Evolutionary conservation across 2,797 vertebrate genomes (phyloP), one percentile per base, ranked within the genome.

Genomic region (Neomorphus geoffroyi): DNA sequence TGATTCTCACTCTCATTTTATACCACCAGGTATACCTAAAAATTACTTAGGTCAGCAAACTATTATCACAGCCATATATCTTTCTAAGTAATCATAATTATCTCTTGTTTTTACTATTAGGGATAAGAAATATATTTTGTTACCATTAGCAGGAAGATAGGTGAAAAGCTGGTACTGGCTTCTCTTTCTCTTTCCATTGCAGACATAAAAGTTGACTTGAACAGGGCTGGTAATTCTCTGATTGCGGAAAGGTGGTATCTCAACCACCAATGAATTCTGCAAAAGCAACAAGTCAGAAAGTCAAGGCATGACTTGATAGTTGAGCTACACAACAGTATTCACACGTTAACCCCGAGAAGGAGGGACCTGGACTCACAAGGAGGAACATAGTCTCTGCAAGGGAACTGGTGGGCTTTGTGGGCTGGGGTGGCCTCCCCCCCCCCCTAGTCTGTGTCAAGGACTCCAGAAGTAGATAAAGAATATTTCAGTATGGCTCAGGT

Each of bases 141-240:
- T 99, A 99, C 99, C 99, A 81, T 99, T 99, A 82, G 98, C 98
- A 85, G 99, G 99, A 95, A 99, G 98, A 97, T 99, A 99, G 97
- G 99, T 99, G 98, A 99, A 99, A 96, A 98, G 98, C 95, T 99
- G 99, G 96, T 98, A 98, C 96, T 99, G 99, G 98, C 99, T 99
- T 96, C 99, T 98, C 98, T 99, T 99, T 97, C 99, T 98, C 96
- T 99, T 99, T 96, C 99, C 99, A 0, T 99, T 99, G 98, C 99
- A 99, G 93, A 99, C 98, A 33, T 99, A 99, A 98, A 99, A 99
- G 97, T 98, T 99, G 79, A 99, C 99, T 79, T 98, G 98, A 86
- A 99, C 98, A 1, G 99, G 98, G 96, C 98, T 99, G 97, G 98
- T 98, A 97, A 99, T 98, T 94, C 99, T 98, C 98, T 99, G 99